phyloP scores from a whole-genome alignment of 1,140 invertebrate species.

The Araneus ventricosus region DNA sequence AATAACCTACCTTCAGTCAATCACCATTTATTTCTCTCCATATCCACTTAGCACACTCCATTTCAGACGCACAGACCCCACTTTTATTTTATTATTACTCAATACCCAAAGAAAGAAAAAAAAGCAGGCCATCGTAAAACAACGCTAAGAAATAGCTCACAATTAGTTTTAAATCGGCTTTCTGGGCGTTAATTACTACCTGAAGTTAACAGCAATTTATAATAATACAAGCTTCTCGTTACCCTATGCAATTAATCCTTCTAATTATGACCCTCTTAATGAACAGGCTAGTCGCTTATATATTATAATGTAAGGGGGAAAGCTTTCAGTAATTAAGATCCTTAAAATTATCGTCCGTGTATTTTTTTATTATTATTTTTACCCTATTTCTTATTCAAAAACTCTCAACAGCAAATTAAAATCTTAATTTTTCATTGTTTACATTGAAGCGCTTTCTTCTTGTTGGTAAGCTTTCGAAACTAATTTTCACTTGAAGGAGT shows the following conservation, averaged over 20 bases:
- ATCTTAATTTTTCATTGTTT: slow-evolving; percentile 53
- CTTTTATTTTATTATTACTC: slow-evolving; percentile 27
- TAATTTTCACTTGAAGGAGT: background rate
- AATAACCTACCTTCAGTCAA: slow-evolving; percentile 10
- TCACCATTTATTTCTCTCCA: slow-evolving; percentile 19
- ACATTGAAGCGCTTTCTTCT: slow-evolving; percentile 26
- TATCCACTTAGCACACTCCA: background rate
- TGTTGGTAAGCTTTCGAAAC: slow-evolving; percentile 11
- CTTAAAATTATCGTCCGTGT: slow-evolving; percentile 40
- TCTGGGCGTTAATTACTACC: slow-evolving; percentile 54
- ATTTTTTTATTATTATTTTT: background rate
- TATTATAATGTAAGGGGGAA: background rate
- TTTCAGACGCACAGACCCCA: background rate
- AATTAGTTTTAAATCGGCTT: slow-evolving; percentile 65
- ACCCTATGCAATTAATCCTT: slow-evolving; percentile 39
- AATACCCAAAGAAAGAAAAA: background rate
- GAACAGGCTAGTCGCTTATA: background rate
- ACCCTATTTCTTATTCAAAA: background rate
- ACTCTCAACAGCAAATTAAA: slow-evolving; percentile 42
- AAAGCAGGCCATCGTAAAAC: background rate
- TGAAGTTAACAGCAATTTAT: slow-evolving; percentile 56
- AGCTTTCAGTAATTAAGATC: slow-evolving; percentile 32
- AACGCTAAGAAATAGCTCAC: slow-evolving; percentile 51
- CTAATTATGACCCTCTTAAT: slow-evolving; percentile 33
- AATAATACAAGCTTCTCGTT: slow-evolving; percentile 54